These are phyloP conservation scores for Larimichthys polyactis DNA, from an alignment of 2,113 vertebrate genomes.

Conservation along the genomic window DNA sequence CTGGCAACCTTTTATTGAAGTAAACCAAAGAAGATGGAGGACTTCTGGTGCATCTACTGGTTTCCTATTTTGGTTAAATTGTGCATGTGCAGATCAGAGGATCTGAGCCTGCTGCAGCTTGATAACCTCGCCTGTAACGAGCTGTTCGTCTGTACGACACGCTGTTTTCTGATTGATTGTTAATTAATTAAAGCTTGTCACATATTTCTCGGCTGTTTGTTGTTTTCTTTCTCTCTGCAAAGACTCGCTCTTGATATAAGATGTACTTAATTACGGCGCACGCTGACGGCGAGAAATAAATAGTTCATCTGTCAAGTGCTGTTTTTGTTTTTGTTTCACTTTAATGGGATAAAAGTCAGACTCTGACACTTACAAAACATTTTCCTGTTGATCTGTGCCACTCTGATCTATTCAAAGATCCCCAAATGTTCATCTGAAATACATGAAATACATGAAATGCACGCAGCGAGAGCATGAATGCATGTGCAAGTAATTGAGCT, in stretches of 20 bases:
- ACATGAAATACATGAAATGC: not conserved
- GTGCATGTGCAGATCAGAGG: not conserved
- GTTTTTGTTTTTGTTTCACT: not conserved
- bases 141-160: not conserved
- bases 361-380: not conserved
- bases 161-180: not conserved
- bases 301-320: not conserved
- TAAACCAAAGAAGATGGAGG: too few species aligned
- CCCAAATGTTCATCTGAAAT: not conserved
- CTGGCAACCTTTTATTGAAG: not conserved
- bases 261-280: not conserved
- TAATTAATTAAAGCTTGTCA: not conserved
- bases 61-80: too few species aligned
- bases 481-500: conserved; percentile 46
- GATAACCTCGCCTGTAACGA: not conserved
- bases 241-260: not conserved
- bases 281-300: not conserved
- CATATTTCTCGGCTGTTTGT: too few species aligned
- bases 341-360: not conserved
- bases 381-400: not conserved
- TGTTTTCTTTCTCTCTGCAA: not conserved
- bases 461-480: not conserved
- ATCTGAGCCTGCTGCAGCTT: not conserved
- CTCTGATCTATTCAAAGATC: not conserved
- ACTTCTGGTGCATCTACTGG: too few species aligned